Conservation (phyloP, 2,888 invertebrate species). For the Resseliella maxima region DNA sequence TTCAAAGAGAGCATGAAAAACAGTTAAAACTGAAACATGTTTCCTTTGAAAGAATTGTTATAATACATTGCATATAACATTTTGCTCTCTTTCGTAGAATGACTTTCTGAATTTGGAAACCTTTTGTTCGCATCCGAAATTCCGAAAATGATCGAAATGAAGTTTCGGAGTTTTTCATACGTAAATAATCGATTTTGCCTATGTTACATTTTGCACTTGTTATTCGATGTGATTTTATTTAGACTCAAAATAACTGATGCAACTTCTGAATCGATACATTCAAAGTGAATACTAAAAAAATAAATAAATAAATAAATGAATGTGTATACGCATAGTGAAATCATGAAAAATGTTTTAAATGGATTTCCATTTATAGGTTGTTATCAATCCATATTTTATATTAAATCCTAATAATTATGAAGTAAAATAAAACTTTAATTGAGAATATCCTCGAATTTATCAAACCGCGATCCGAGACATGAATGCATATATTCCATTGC, state of each 20-base stretch:
- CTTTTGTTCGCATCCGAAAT: not conserved
- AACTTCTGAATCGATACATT: too few relatives aligned
- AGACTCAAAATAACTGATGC: too few relatives aligned
- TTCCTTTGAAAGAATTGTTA: not conserved
- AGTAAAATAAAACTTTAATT: not conserved
- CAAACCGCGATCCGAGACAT: not conserved
- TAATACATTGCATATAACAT: not conserved
- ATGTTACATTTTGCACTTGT: too few relatives aligned
- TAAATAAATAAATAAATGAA: too few relatives aligned
- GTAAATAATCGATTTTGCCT: too few relatives aligned
- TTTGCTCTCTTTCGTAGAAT: not conserved
- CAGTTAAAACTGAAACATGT: not conserved
- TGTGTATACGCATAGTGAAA: not conserved
- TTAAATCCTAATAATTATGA: not conserved
- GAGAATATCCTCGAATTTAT: constrained; percentile 29
- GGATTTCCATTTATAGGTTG: not conserved
- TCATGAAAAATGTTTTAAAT: not conserved
- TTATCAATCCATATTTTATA: not conserved
- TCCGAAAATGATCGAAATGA: too few relatives aligned
- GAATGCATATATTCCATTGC: not conserved
- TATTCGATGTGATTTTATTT: too few relatives aligned
- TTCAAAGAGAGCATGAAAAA: not conserved
- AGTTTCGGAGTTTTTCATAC: not conserved
- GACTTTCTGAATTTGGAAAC: not conserved
- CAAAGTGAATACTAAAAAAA: too few relatives aligned